These are phyloP conservation scores for Oryzias woworae DNA, from an alignment of 2,113 vertebrate species.

Conservation along the genomic window DNA sequence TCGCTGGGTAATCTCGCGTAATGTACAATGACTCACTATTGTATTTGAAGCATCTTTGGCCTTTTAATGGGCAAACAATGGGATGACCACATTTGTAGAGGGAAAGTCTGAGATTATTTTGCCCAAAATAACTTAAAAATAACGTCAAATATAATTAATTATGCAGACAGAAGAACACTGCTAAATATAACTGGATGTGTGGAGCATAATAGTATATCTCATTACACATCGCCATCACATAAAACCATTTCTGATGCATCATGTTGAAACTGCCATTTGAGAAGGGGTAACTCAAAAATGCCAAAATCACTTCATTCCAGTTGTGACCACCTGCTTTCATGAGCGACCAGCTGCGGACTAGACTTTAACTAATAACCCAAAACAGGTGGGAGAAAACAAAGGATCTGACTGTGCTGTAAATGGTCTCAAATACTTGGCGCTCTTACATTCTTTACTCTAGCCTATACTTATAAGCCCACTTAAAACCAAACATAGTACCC, in stretches of 20 bases:
- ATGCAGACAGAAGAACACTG: neutral
- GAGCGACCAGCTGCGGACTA: constrained; percentile 49
- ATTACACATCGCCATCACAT: neutral
- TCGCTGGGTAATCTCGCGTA: no score
- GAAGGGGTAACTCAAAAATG: constrained; percentile 4
- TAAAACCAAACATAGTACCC: neutral
- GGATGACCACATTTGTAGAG: neutral
- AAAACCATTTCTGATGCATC: constrained; percentile 2
- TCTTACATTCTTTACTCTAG: constrained; percentile 1
- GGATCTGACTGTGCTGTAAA: constrained; percentile 58
- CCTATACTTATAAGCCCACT: constrained; percentile 3
- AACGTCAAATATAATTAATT: no score
- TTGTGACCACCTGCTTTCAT: constrained; percentile 43
- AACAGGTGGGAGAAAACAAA: constrained; percentile 73
- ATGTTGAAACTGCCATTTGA: constrained; percentile 25
- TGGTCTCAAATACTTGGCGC: constrained; percentile 54
- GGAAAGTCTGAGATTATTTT: no score
- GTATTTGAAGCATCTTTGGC: no score
- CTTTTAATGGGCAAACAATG: neutral
- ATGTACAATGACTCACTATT: no score
- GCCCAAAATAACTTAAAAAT: no score
- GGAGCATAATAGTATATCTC: neutral
- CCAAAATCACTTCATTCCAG: constrained; percentile 52
- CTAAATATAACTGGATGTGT: neutral
- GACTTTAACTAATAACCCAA: constrained; percentile 52